Evolutionary conservation across 2,888 invertebrate species (phyloP).

Genomic region (Lordiphosa andalusiaca): DNA sequence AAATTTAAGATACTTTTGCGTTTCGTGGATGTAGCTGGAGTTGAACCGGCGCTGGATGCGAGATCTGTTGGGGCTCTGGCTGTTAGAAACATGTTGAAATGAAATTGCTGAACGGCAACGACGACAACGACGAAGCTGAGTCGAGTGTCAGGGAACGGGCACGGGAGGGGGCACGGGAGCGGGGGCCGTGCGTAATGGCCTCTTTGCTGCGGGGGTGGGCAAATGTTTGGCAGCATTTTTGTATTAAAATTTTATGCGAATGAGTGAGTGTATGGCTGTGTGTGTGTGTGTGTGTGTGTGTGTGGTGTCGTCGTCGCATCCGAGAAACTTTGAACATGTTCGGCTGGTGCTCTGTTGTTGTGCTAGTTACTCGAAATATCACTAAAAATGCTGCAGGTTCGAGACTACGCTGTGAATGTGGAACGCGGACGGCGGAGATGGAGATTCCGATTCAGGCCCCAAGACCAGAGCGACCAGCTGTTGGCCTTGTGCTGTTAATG

Average conservation of each 20-base stretch:
- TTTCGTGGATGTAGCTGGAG: constrained; percentile 18
- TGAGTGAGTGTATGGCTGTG: constrained; percentile 21
- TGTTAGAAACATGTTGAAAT: constrained; percentile 72
- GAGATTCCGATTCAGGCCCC: constrained; percentile 27
- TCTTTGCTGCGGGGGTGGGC: constrained; percentile 61
- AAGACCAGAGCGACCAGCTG: constrained; percentile 41
- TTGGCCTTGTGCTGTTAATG: constrained; percentile 38
- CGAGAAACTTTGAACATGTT: constrained; percentile 71
- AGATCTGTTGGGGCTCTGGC: constrained; percentile 54
- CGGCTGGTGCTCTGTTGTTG: constrained; percentile 47
- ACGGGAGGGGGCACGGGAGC: constrained; percentile 14
- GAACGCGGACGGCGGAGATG: constrained; percentile 40
- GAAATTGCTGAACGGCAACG: constrained; percentile 65
- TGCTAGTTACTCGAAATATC: constrained; percentile 71
- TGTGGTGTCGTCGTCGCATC: constrained; percentile 46
- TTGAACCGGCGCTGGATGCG: constrained; percentile 38
- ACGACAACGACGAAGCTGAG: constrained; percentile 32
- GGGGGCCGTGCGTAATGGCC: constrained; percentile 54
- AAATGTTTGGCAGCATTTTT: constrained; percentile 69
- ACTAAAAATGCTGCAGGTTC: constrained; percentile 61
- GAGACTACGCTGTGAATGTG: constrained; percentile 49
- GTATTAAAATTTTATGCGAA: constrained; percentile 54
- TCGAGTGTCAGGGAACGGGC: constrained; percentile 30
- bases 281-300: constrained; percentile 15
- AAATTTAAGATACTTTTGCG: constrained; percentile 73